Base-by-base conservation (phyloP, 2,797 vertebrate species). In the Fistularia commersonii region DNA sequence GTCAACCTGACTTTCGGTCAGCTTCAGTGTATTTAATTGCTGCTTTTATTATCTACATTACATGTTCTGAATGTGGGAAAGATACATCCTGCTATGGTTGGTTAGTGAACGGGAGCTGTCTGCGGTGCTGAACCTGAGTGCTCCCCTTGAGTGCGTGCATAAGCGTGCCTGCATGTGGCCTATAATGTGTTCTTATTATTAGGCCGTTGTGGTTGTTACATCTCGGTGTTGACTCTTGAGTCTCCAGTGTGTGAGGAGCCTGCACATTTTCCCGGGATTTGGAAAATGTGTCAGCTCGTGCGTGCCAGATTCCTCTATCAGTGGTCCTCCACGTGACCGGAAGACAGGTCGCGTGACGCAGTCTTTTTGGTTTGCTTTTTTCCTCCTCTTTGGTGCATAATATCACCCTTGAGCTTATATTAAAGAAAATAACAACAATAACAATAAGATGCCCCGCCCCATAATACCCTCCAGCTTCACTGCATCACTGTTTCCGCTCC, bases 221-320 rank as follows among this genome's bases (percentile, higher is more conserved):
- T 48, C 32, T 34, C 13, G 41, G n/a, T 61, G 43, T 48, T 57
- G 54, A 54, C 54, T 36, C 15, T 7, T 8, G 3, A 15, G 14
- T 33, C 23, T 60, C 31, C 11, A 41, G 32, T 36, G 48, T 49
- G 45, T 54, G 34, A 0, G 11, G 37, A 32, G 38, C 53, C 62
- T 54, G 57, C 57, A 57, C 66, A 57, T 10, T 66, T 82, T 74
- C 79, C 45, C 77, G 70, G 79, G 68, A 69, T 81, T 72, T 73
- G 69, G 61, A 78, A 83, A 82, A 74, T 78, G 70, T 82, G 77
- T 84, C 81, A 80, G 72, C 69, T 76, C 60, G 69, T 74, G 79
- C 80, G 71, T 83, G 77, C 72, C 72, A 70, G 51, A 77, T 79
- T 83, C 72, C 68, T 84, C 78, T 72, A 81, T 74, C 64, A 43